Percentiles rank a stretch among this genome's conserved stretches.
These are phyloP conservation scores for Otolemur crassicaudatus DNA, from an alignment of 2,797 vertebrate genomes.

Conservation along the genomic window DNA sequence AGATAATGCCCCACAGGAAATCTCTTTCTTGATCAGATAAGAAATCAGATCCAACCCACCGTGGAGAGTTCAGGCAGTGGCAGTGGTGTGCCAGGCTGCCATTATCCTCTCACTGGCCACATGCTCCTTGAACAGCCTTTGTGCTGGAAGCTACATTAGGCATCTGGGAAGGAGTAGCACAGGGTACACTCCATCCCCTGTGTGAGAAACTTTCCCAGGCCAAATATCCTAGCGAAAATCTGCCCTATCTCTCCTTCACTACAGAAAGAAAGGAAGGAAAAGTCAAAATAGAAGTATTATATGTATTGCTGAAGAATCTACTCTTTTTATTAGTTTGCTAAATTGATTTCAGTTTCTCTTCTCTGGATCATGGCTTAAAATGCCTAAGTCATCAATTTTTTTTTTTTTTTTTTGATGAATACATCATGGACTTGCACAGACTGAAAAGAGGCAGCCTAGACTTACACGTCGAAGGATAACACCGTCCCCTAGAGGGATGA, in stretches of 20 bases:
- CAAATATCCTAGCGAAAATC: not conserved
- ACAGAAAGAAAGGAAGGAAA: not conserved
- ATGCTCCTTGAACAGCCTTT: constrained; percentile 9
- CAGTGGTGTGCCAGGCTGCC: not conserved
- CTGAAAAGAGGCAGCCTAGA: not conserved
- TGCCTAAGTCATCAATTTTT: not conserved
- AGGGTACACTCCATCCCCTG: not conserved
- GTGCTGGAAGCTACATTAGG: not conserved
- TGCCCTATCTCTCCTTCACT: not conserved
- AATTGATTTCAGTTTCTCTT: not conserved
- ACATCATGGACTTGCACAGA: not conserved
- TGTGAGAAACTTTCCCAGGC: not conserved
- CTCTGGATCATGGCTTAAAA: not conserved
- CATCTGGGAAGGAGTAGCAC: not conserved
- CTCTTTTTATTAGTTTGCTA: not conserved
- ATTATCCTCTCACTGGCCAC: constrained; percentile 9
- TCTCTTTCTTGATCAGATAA: constrained; percentile 37
- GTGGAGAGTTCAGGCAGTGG: not conserved
- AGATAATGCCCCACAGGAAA: constrained; percentile 31
- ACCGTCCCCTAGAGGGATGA: not conserved
- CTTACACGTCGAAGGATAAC: not conserved
- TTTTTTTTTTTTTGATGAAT: not conserved
- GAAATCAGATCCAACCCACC: not conserved
- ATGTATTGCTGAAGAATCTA: not conserved
- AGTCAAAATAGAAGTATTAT: not conserved